These are phyloP conservation scores for Drosophila pallidifrons DNA, from an alignment of 1,140 invertebrate species.

Conservation along the genomic window DNA sequence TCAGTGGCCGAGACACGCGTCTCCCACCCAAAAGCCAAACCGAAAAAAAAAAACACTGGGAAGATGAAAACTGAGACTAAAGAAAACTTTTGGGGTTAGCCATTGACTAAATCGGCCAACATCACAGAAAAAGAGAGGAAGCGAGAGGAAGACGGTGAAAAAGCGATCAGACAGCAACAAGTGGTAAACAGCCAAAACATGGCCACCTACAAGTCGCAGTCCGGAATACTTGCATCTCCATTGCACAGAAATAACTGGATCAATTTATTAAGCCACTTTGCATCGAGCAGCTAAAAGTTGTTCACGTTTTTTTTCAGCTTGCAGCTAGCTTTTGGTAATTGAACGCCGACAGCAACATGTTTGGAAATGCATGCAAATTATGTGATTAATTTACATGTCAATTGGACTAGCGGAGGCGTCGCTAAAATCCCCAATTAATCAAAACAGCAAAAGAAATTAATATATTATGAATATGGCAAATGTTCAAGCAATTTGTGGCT, in stretches of 20 bases:
- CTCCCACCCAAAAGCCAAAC: constrained; percentile 14
- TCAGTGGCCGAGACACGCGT: constrained; percentile 48
- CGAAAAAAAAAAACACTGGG: constrained; percentile 23
- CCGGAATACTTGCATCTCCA: neutral
- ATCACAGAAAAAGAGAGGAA: constrained; percentile 16
- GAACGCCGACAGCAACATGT: constrained; percentile 35
- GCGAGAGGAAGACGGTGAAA: neutral
- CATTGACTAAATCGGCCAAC: constrained; percentile 35
- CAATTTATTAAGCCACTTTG: constrained; percentile 55
- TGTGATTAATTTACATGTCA: constrained; percentile 52
- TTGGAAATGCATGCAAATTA: constrained; percentile 51
- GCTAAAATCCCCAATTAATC: constrained; percentile 43
- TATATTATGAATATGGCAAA: constrained; percentile 15
- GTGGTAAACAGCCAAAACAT: constrained; percentile 54
- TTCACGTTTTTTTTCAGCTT: constrained; percentile 33
- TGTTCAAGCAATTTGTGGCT: constrained; percentile 26
- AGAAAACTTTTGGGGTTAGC: constrained; percentile 8
- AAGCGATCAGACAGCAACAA: constrained; percentile 29
- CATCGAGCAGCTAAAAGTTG: constrained; percentile 32
- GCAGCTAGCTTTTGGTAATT: constrained; percentile 20
- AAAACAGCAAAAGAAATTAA: neutral
- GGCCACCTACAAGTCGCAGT: constrained; percentile 45
- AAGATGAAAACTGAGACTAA: constrained; percentile 20
- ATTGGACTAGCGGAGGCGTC: constrained; percentile 16
- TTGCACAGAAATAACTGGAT: constrained; percentile 41